phyloP scores from a whole-genome alignment of 1,140 invertebrate genomes.

The Bursaphelenchus mucronatus region DNA sequence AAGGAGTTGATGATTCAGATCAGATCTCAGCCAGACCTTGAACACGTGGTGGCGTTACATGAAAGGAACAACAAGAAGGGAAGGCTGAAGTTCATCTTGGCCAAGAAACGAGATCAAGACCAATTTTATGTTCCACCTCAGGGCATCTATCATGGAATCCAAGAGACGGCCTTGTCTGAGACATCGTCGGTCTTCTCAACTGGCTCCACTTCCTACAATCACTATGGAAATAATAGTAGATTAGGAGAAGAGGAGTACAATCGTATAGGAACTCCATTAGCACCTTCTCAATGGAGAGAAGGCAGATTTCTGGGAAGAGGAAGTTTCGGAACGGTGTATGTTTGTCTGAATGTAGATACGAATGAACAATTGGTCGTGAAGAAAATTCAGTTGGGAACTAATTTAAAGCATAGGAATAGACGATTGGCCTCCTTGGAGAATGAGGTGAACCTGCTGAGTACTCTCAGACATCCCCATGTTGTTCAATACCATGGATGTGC shows the following conservation, averaged over 20 bases:
- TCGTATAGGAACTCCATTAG: background rate
- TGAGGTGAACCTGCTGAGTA: conserved; percentile 41
- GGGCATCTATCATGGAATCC: conserved; percentile 38
- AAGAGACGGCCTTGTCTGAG: conserved; percentile 39
- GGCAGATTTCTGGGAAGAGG: background rate
- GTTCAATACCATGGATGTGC: conserved; percentile 43
- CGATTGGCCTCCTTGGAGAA: conserved; percentile 39
- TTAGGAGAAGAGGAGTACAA: background rate
- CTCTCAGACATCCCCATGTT: conserved; percentile 37
- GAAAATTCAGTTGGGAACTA: conserved; percentile 31
- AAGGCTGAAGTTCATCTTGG: conserved; percentile 37
- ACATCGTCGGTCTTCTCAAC: conserved; percentile 41
- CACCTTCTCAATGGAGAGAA: background rate
- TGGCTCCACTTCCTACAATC: conserved; percentile 10
- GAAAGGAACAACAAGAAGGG: conserved; percentile 33
- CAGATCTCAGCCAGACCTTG: conserved; percentile 40
- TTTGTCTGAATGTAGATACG: conserved; percentile 44
- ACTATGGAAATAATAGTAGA: conserved; percentile 22
- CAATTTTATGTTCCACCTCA: conserved; percentile 25
- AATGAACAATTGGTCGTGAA: conserved; percentile 45
- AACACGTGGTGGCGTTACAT: conserved; percentile 38
- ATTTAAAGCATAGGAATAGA: conserved; percentile 25
- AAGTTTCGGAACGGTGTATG: conserved; percentile 28
- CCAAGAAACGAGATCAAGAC: conserved; percentile 7
- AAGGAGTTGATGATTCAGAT: conserved; percentile 43